Base-by-base conservation (phyloP, 2,888 invertebrate genomes). In the Xanthia togata region DNA sequence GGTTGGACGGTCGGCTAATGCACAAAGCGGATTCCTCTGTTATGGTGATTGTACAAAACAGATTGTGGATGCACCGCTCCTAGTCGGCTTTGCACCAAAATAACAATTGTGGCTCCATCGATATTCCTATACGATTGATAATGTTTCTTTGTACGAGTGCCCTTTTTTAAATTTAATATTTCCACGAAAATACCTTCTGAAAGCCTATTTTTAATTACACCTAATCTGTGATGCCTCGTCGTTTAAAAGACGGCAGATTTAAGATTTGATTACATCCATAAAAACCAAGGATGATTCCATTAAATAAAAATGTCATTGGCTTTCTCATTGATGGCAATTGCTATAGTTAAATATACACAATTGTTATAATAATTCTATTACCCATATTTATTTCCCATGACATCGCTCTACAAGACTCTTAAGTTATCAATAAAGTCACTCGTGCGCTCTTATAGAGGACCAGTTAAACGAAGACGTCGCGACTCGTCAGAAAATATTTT, bases 1-100 rank as follows among this genome's bases (percentile, higher is more conserved):
- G 83, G 74, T 79, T 76, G 83, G 82, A 79, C 81, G 80, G 83
- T 69, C 80, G 88, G 84, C 88, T 93, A 93, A 93, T 93, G 91
- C 92, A 92, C 93, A 93, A 93, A 93, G 93, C 91, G 89, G 85
- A 88, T 87, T 86, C 82, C 83, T 89, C 89, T 88, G 88, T 88
- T 89, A 90, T 90, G 91, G 91, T 92, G 93, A 93, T 93, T 93
- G 93, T 89, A 88, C 91, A 89, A 90, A 91, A 92, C 91, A 90
- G 92, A 92, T 92, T 92, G 91, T 89, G 86, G 87, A 86, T 88
- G 91, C 88, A 87, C 81, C 78, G 81, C 81, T 77, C 64, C 74
- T 73, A 75, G 83, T 67, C 72, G 80, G 78, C 76, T 73, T 82
- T 65, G 88, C 71, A 68, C 65, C 75, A 78, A 91, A 92, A 92